phyloP scores from a whole-genome alignment of 2,797 vertebrate genomes.

The Myotis daubentonii region DNA sequence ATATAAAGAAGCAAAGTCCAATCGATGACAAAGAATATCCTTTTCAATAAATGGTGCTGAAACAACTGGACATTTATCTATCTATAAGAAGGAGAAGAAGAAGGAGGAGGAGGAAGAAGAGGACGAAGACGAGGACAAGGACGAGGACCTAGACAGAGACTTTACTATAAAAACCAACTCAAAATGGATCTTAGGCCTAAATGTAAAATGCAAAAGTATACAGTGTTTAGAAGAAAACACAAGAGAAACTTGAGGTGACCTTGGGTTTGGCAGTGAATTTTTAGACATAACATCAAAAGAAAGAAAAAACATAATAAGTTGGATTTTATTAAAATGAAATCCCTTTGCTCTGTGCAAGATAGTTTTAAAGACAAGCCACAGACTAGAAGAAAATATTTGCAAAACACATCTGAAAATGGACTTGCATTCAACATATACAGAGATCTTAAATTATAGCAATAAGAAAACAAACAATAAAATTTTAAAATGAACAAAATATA shows the following conservation, averaged over 20 bases:
- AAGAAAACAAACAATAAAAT: background rate
- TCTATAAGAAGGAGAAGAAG: background rate
- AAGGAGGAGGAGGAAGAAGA: background rate
- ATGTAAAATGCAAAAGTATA: background rate
- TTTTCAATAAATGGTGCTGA: background rate
- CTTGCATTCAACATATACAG: background rate
- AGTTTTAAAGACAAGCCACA: background rate
- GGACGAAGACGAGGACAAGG: too few relatives aligned
- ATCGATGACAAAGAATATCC: background rate
- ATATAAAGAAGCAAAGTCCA: background rate
- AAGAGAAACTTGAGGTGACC: background rate
- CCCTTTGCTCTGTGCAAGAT: background rate
- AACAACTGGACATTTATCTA: background rate
- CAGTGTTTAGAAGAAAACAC: background rate
- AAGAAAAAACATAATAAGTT: background rate
- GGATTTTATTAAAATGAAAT: background rate
- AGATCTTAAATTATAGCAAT: background rate
- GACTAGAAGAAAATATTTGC: background rate
- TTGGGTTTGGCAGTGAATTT: background rate
- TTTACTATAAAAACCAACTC: background rate
- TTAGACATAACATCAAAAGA: background rate
- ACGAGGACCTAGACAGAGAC: background rate
- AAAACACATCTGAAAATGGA: background rate
- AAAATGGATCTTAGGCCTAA: background rate
- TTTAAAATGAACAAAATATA: background rate